Conservation (phyloP, 2,888 invertebrate species). For the Isotomurus palustris region DNA sequence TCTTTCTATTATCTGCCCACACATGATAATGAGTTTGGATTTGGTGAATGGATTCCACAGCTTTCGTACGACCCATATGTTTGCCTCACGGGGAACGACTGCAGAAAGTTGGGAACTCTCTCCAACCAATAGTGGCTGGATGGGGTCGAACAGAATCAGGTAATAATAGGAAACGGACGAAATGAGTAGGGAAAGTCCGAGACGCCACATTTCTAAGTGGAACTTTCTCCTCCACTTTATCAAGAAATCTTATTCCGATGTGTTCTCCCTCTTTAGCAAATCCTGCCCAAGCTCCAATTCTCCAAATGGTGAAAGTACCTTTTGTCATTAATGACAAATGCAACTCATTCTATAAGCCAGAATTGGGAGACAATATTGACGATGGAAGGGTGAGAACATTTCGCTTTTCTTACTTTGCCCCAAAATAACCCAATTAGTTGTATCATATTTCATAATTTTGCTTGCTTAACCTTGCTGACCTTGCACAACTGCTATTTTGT, state of each 20-base stretch:
- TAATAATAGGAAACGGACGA: background rate
- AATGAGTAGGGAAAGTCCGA: too few species aligned
- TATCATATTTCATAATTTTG: too few species aligned
- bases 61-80: constrained; percentile 30
- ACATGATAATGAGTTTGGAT: background rate
- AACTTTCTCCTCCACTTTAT: background rate
- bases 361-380: constrained; percentile 25
- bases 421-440: too few species aligned
- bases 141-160: constrained; percentile 23
- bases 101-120: constrained; percentile 3
- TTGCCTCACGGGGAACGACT: constrained; percentile 27
- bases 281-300: constrained; percentile 24
- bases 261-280: constrained; percentile 13
- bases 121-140: constrained; percentile 27
- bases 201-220: too few species aligned
- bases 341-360: constrained; percentile 28
- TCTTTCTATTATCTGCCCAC: background rate
- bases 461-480: too few species aligned
- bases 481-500: too few species aligned
- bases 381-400: constrained; percentile 24
- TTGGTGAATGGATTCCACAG: constrained; percentile 5
- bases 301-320: constrained; percentile 27
- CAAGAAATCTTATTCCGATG: background rate
- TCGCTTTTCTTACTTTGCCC: too few species aligned
- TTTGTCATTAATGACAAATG: constrained; percentile 23